Evolutionary conservation across 2,888 invertebrate genomes (phyloP).

Genomic region (Notodonta ziczac): DNA sequence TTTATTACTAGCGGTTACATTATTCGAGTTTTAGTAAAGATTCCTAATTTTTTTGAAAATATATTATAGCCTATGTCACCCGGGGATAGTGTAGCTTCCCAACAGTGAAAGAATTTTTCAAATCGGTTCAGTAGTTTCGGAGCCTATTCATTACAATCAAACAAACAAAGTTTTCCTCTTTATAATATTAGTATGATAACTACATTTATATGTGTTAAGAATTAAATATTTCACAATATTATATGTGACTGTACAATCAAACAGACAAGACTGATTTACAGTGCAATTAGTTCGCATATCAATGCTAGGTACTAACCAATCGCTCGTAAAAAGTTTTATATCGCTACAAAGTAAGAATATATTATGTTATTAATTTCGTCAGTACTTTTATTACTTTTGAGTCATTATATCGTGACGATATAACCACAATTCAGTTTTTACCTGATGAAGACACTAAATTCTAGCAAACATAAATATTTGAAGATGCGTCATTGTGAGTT

Average conservation of each 20-base stretch:
- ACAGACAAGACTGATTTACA: slow-evolving; percentile 5
- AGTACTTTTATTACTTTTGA: not conserved
- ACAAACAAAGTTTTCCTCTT: not conserved
- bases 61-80: too few relatives aligned
- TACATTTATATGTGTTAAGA: not conserved
- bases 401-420: not conserved
- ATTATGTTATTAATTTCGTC: not conserved
- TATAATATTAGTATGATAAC: too few relatives aligned
- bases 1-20: too few relatives aligned
- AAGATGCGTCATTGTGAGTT: not conserved
- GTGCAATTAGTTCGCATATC: slow-evolving; percentile 33
- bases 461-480: too few relatives aligned
- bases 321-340: slow-evolving; percentile 3
- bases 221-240: not conserved
- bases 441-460: too few relatives aligned
- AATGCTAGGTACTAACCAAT: slow-evolving; percentile 10
- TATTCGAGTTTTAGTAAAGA: too few relatives aligned
- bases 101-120: too few relatives aligned
- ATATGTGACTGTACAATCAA: slow-evolving; percentile 5
- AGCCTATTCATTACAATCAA: too few relatives aligned
- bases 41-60: too few relatives aligned
- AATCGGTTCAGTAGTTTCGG: too few relatives aligned
- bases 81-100: too few relatives aligned
- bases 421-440: not conserved
- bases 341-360: not conserved